Conservation (phyloP, 53 echinoderm and acorn worm genomes). For the Antedon mediterranea region DNA sequence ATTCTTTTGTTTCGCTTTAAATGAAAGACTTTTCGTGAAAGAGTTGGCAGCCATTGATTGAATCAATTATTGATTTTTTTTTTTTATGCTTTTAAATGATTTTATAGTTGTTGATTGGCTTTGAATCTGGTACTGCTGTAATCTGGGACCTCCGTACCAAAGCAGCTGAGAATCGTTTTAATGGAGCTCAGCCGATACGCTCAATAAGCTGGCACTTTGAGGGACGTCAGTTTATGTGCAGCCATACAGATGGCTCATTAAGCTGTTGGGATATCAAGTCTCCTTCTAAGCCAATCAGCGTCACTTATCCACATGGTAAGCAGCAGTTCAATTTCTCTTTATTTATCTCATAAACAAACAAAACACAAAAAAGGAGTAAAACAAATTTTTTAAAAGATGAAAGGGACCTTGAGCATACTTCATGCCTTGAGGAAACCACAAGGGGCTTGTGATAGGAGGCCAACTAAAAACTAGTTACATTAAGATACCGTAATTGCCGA, state of each 20-base stretch:
- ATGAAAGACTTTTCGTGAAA: too few species aligned
- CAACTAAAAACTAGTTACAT: too few species aligned
- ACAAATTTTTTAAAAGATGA: background rate
- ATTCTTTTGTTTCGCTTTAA: too few species aligned
- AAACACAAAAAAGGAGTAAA: too few species aligned
- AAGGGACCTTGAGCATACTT: too few species aligned
- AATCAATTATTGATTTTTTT: too few species aligned
- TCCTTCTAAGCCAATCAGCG: constrained; percentile 66
- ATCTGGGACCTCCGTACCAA: constrained; percentile 83
- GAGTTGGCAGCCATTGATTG: too few species aligned
- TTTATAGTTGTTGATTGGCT: constrained; percentile 88
- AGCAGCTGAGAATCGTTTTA: constrained; percentile 78
- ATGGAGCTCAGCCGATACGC: constrained; percentile 79
- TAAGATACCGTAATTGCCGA: too few species aligned
- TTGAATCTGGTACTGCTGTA: constrained; percentile 83
- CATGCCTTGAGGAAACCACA: too few species aligned
- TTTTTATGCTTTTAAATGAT: background rate
- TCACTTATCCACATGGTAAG: constrained; percentile 97
- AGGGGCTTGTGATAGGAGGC: too few species aligned
- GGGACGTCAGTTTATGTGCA: constrained; percentile 87
- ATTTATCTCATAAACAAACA: background rate
- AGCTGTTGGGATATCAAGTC: constrained; percentile 81
- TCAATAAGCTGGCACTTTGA: constrained; percentile 91
- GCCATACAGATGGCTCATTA: constrained; percentile 90
- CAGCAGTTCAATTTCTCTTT: too few species aligned